A percentile compares a stretch with the other conserved stretches of the same genome.
Evolutionary conservation across 2,888 invertebrate species (phyloP).

Genomic region (Habrosyne pyritoides): DNA sequence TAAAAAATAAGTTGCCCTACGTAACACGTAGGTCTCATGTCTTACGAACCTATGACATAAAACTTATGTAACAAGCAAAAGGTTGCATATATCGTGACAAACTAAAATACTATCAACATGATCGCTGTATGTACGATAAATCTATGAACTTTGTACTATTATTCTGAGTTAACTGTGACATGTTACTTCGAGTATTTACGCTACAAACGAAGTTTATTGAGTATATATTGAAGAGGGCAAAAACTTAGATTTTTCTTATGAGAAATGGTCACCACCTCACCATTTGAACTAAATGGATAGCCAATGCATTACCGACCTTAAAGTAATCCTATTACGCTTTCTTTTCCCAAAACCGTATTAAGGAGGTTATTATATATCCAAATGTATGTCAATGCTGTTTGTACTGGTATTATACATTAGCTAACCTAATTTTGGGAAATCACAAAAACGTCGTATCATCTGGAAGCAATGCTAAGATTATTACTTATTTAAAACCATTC

Average conservation of each 20-base stretch:
- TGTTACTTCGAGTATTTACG: neutral
- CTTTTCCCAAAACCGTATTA: no score
- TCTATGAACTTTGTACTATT: constrained; percentile 2
- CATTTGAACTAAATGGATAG: no score
- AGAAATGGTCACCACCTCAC: no score
- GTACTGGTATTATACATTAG: neutral
- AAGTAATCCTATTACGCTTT: no score
- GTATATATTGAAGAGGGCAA: no score
- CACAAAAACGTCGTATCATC: no score
- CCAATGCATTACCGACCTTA: no score
- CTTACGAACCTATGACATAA: neutral
- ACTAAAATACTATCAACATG: neutral
- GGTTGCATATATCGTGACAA: constrained; percentile 3
- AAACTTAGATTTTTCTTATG: no score
- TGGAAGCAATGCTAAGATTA: no score
- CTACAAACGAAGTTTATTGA: neutral
- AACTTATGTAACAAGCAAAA: neutral
- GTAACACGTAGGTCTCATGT: neutral
- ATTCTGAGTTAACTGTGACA: neutral
- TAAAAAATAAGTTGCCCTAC: neutral
- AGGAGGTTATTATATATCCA: no score
- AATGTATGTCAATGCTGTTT: neutral
- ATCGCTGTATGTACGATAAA: neutral
- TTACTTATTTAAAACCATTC: neutral
- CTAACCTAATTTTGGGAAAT: neutral